A percentile compares a stretch with the other conserved stretches of the same genome.
phyloP scores from a whole-genome alignment of 2,113 vertebrate species.

The Cervus canadensis region DNA sequence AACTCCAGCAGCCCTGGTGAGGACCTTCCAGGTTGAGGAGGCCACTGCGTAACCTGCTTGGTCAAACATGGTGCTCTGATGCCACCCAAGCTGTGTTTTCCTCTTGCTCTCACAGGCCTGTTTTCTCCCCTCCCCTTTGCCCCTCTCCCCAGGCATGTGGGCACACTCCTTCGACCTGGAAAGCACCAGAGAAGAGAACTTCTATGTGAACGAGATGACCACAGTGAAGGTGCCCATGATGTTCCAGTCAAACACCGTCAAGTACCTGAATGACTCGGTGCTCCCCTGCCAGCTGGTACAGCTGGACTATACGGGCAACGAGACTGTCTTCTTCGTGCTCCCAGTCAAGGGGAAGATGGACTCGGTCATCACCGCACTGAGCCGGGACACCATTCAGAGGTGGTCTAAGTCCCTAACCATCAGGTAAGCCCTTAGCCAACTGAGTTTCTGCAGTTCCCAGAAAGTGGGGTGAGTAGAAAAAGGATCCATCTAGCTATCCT shows the following conservation, averaged over 20 bases:
- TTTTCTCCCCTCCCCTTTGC: background rate
- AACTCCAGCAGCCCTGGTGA: fast-evolving
- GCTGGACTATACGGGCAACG: slow-evolving; percentile 75
- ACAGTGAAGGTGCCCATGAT: slow-evolving; percentile 89
- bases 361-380: slow-evolving; percentile 50
- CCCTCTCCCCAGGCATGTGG: slow-evolving; percentile 84
- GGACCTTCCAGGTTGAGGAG: background rate
- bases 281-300: slow-evolving; percentile 76
- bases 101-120: background rate
- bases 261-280: slow-evolving; percentile 73
- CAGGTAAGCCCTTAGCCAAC: slow-evolving; percentile 70
- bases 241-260: slow-evolving; percentile 74
- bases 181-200: slow-evolving; percentile 80
- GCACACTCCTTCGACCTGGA: slow-evolving; percentile 80
- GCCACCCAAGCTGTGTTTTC: background rate
- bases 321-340: slow-evolving; percentile 86
- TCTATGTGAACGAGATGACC: slow-evolving; percentile 82
- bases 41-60: fast-evolving
- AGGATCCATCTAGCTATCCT: fast-evolving
- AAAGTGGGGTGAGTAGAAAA: background rate
- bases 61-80: background rate
- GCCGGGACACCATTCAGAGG: slow-evolving; percentile 66
- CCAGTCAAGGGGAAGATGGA: slow-evolving; percentile 75
- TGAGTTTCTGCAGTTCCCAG: background rate
- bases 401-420: slow-evolving; percentile 50